phyloP scores from a whole-genome alignment of 2,888 invertebrate genomes.

The Sinopyrophorus schimmeli region DNA sequence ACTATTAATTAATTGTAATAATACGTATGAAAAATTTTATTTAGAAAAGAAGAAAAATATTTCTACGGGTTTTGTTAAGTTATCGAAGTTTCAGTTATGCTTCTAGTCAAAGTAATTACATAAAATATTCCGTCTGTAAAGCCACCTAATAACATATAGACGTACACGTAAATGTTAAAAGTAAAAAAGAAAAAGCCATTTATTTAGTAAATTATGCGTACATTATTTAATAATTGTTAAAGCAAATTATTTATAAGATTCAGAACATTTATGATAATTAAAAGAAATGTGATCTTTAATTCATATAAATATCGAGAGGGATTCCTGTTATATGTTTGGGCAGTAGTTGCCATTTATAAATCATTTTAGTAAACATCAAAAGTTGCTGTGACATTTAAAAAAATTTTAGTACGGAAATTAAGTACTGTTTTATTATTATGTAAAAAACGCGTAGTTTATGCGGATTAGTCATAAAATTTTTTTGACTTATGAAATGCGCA shows the following conservation, averaged over 20 bases:
- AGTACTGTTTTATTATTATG: too few species aligned
- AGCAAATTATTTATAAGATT: constrained; percentile 28
- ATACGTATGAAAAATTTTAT: too few species aligned
- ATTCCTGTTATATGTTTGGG: constrained; percentile 21
- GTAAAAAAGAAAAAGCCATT: constrained; percentile 3
- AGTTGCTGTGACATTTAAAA: constrained; percentile 8
- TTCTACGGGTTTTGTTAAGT: background rate
- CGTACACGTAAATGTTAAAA: background rate
- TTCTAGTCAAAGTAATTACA: constrained; percentile 9
- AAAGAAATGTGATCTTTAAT: constrained; percentile 24
- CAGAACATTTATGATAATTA: constrained; percentile 19
- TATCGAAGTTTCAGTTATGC: background rate
- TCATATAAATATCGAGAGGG: constrained; percentile 15
- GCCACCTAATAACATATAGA: constrained; percentile 7
- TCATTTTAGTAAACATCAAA: background rate
- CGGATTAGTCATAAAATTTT: too few species aligned
- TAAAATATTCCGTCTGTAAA: background rate
- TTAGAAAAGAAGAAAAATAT: background rate
- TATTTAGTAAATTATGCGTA: constrained; percentile 11
- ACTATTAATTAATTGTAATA: too few species aligned
- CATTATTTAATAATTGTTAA: constrained; percentile 24
- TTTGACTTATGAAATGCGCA: too few species aligned
- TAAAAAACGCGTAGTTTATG: too few species aligned
- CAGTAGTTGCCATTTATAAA: constrained; percentile 11
- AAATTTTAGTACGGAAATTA: background rate